phyloP scores from a whole-genome alignment of 2,797 vertebrate species.

The Rhincodon typus region DNA sequence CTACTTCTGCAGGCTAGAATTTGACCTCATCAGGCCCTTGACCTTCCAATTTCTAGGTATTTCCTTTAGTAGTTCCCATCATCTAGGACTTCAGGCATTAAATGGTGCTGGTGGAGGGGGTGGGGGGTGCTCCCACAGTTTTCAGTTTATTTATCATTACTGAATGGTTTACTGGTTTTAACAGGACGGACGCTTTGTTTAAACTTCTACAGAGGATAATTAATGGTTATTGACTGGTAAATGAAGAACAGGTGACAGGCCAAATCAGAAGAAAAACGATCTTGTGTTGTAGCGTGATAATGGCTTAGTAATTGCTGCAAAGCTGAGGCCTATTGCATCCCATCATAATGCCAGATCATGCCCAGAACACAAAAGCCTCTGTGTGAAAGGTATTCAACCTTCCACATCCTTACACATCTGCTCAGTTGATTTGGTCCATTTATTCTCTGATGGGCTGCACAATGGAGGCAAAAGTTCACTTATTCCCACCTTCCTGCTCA shows the following conservation, averaged over 20 bases:
- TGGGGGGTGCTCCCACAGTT: slow-evolving; percentile 46
- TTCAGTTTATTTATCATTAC: slow-evolving; percentile 65
- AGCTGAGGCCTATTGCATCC: slow-evolving; percentile 56
- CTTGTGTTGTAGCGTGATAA: slow-evolving; percentile 73
- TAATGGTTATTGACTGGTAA: slow-evolving; percentile 73
- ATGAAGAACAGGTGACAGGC: slow-evolving; percentile 78
- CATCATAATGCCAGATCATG: slow-evolving; percentile 68
- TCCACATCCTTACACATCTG: slow-evolving; percentile 59
- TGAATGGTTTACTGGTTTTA: slow-evolving; percentile 63
- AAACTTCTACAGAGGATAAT: slow-evolving; percentile 66
- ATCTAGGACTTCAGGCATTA: slow-evolving; percentile 52
- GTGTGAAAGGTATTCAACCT: slow-evolving; percentile 59
- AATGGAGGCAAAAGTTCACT: slow-evolving; percentile 81
- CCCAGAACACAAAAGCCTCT: slow-evolving; percentile 79
- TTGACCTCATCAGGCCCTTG: slow-evolving; percentile 58
- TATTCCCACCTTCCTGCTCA: slow-evolving; percentile 83
- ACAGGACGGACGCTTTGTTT: slow-evolving; percentile 65
- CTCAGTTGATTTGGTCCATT: slow-evolving; percentile 77
- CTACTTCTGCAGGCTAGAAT: slow-evolving; percentile 44
- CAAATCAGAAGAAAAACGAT: slow-evolving; percentile 74
- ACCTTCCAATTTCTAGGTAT: slow-evolving; percentile 67
- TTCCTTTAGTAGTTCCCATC: slow-evolving; percentile 60
- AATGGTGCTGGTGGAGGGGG: slow-evolving; percentile 42
- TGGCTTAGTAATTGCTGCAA: slow-evolving; percentile 74
- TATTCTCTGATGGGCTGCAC: slow-evolving; percentile 76